These are phyloP conservation scores for Cygnus buccinator DNA, from an alignment of 2,113 vertebrate genomes.

Conservation along the genomic window DNA sequence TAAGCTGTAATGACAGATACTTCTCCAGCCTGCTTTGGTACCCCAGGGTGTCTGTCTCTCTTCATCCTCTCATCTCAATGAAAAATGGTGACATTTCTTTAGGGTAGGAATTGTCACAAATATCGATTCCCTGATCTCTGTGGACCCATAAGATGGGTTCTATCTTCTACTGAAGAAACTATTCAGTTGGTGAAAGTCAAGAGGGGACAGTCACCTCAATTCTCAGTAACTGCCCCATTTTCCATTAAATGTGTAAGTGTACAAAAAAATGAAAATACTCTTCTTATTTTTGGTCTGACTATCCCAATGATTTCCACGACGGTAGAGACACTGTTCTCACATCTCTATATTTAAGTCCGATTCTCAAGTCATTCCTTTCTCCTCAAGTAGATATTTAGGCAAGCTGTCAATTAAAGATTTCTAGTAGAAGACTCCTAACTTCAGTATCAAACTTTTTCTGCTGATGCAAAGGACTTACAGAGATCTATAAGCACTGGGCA, in stretches of 20 bases:
- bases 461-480: not conserved
- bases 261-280: not conserved
- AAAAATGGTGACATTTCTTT: not conserved
- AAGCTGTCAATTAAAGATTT: not conserved
- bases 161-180: not conserved
- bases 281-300: not conserved
- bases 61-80: not conserved
- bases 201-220: not conserved
- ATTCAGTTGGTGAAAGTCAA: not conserved
- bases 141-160: not conserved
- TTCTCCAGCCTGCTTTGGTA: not conserved
- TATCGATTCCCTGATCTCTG: not conserved
- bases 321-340: not conserved
- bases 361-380: not conserved
- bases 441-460: not conserved
- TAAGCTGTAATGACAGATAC: not conserved
- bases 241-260: not conserved
- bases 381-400: not conserved
- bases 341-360: not conserved
- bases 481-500: not conserved
- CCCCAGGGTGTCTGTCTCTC: not conserved
- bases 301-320: not conserved
- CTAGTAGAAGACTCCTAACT: not conserved
- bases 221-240: not conserved
- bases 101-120: not conserved